Percentiles rank a stretch among this genome's conserved stretches.
These are phyloP conservation scores for Mormyrus lacerda DNA, from an alignment of 2,113 vertebrate species.

Conservation along the genomic window DNA sequence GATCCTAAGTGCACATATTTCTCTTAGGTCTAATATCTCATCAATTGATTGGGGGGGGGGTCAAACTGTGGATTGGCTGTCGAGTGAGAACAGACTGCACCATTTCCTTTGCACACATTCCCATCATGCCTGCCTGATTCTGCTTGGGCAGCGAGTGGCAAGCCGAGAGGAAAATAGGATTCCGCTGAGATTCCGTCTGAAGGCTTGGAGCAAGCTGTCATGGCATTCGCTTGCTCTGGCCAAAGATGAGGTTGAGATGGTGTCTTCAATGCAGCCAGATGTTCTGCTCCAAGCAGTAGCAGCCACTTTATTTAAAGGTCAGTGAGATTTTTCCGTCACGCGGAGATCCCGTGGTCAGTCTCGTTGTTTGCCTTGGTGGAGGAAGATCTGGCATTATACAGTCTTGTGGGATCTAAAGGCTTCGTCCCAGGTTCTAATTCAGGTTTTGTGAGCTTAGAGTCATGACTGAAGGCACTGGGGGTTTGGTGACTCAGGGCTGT, in stretches of 20 bases:
- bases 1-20: background rate
- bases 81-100: background rate
- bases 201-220: background rate
- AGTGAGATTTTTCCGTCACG: background rate
- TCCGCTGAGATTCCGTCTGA: slow-evolving; percentile 27
- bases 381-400: background rate
- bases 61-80: background rate
- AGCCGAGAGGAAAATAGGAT: slow-evolving; percentile 22
- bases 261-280: background rate
- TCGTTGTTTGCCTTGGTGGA: background rate
- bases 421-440: background rate
- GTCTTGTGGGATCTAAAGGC: background rate
- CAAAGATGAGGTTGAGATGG: background rate
- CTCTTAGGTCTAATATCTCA: background rate
- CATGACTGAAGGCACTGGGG: background rate
- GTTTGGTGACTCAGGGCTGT: background rate
- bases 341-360: background rate
- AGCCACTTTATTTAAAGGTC: background rate
- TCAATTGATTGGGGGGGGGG: background rate
- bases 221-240: background rate
- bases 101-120: background rate
- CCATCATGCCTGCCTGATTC: slow-evolving; percentile 5
- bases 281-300: background rate
- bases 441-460: slow-evolving; percentile 1
- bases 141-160: slow-evolving; percentile 5